phyloP scores from a whole-genome alignment of 2,888 invertebrate species.

The Cordilura impudica region DNA sequence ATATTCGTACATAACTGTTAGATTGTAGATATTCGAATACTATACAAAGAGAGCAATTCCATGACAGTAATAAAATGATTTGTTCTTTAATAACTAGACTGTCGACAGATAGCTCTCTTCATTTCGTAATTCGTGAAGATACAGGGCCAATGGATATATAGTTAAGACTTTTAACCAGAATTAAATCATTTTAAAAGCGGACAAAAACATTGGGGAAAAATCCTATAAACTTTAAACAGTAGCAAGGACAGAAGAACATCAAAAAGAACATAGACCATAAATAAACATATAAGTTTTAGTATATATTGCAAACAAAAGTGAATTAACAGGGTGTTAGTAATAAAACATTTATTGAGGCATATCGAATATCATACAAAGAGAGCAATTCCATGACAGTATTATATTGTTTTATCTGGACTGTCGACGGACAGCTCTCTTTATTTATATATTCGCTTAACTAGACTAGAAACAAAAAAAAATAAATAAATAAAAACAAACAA shows the following conservation, averaged over 20 bases:
- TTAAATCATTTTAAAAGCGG: neutral
- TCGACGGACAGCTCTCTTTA: constrained; percentile 99
- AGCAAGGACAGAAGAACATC: neutral
- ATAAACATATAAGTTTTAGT: neutral
- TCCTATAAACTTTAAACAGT: neutral
- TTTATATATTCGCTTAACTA: constrained; percentile 80
- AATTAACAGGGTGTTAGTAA: neutral
- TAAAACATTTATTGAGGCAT: constrained; percentile 61
- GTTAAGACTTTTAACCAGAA: neutral
- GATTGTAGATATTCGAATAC: constrained; percentile 83
- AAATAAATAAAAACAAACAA: constrained; percentile 28
- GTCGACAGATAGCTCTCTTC: constrained; percentile 99
- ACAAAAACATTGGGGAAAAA: neutral
- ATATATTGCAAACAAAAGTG: too few relatives aligned
- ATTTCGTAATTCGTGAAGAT: constrained; percentile 81
- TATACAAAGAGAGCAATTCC: constrained; percentile 99
- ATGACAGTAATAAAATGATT: constrained; percentile 92
- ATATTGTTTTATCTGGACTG: constrained; percentile 89
- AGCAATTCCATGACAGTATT: constrained; percentile 99
- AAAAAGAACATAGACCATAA: constrained; percentile 11
- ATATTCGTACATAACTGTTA: constrained; percentile 46
- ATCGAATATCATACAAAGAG: constrained; percentile 96
- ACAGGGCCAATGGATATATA: neutral
- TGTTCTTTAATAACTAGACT: constrained; percentile 86
- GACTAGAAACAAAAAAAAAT: constrained; percentile 1